phyloP scores from a whole-genome alignment of 2,113 vertebrate species.

The Anhinga rufa region DNA sequence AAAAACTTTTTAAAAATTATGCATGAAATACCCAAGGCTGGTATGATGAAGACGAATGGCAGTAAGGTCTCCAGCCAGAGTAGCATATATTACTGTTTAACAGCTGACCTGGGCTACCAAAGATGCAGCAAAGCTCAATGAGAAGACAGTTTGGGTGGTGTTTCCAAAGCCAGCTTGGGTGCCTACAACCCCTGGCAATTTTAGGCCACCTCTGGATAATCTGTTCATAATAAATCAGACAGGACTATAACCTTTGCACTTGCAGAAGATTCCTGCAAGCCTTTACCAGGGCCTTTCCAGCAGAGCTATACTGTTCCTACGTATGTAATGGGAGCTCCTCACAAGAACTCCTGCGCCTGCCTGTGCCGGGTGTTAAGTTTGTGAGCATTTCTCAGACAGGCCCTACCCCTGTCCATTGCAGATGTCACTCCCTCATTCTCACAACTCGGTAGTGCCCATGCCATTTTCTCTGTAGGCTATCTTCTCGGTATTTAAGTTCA shows the following conservation, averaged over 20 bases:
- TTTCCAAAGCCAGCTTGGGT: neutral
- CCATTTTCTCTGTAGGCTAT: neutral
- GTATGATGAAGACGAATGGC: neutral
- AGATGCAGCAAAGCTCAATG: neutral
- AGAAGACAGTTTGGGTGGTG: neutral
- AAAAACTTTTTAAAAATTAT: neutral
- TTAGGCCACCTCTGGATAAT: neutral
- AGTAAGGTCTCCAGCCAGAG: neutral
- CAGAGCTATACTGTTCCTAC: neutral
- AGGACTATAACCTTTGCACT: neutral
- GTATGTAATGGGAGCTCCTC: neutral
- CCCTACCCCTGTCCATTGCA: neutral
- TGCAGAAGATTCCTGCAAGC: neutral
- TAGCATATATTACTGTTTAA: neutral
- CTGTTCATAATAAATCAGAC: neutral
- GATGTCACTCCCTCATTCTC: neutral
- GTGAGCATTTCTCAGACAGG: neutral
- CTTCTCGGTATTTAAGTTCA: neutral
- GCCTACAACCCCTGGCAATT: neutral
- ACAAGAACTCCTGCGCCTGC: neutral
- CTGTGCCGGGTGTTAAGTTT: neutral
- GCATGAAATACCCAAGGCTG: neutral
- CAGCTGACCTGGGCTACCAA: neutral
- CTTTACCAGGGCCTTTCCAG: neutral
- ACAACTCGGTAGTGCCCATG: neutral